A percentile compares a stretch with the other conserved stretches of the same genome.
Conservation (phyloP, 2,888 invertebrate species). For the Andricus curvator region DNA sequence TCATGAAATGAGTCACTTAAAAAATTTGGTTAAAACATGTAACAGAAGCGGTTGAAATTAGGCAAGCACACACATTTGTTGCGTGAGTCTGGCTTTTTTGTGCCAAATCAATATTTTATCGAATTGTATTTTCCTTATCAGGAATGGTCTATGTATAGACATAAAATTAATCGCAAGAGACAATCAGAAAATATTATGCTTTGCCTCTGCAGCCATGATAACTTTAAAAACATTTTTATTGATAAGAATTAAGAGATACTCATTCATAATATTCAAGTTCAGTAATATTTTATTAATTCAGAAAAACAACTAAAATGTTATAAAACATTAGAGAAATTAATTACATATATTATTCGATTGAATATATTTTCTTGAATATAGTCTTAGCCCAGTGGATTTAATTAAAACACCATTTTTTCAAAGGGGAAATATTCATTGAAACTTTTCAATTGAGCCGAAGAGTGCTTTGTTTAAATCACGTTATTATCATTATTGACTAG, state of each 20-base stretch:
- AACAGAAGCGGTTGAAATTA: neutral
- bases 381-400: neutral
- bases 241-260: neutral
- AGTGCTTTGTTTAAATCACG: neutral
- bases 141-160: neutral
- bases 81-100: neutral
- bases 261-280: neutral
- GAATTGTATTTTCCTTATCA: neutral
- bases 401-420: neutral
- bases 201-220: neutral
- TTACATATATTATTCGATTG: no score
- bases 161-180: neutral
- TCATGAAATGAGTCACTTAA: neutral
- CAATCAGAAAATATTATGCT: neutral
- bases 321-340: no score
- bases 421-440: neutral
- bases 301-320: no score
- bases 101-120: neutral
- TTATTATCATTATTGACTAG: neutral
- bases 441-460: neutral
- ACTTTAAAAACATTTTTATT: neutral
- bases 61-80: neutral
- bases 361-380: neutral
- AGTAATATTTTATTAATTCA: no score
- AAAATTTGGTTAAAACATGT: neutral